Percentiles rank a stretch among this genome's conserved stretches.
Evolutionary conservation across 2,797 vertebrate genomes (phyloP).

Genomic region (Erithacus rubecula): DNA sequence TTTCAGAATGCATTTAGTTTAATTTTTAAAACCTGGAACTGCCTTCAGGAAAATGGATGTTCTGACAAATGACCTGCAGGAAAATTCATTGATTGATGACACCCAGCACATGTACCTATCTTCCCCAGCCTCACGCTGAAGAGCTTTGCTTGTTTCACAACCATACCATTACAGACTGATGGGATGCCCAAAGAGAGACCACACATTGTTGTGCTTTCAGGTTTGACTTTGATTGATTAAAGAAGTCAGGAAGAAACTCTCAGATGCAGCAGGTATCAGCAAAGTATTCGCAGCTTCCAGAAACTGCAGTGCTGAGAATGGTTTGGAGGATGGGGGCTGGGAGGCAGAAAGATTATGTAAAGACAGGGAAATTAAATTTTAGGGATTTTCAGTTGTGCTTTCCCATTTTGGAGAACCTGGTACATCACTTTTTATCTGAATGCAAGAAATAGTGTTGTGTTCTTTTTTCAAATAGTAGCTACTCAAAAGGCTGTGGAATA

Average conservation of each 20-base stretch:
- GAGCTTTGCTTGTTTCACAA: neutral
- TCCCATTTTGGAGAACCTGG: neutral
- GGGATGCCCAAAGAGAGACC: neutral
- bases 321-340: neutral
- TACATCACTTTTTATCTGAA: neutral
- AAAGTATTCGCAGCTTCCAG: neutral
- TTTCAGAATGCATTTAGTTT: neutral
- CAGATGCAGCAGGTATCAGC: neutral
- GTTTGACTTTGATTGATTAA: neutral
- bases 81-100: neutral
- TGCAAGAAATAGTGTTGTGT: neutral
- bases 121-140: neutral
- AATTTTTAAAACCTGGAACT: neutral
- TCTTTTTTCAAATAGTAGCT: neutral
- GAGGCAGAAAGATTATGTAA: neutral
- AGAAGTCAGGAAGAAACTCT: neutral
- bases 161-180: neutral
- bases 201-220: neutral
- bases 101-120: fast-evolving
- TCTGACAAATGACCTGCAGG: neutral
- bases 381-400: neutral
- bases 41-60: neutral
- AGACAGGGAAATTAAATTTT: neutral
- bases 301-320: neutral
- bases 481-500: neutral